Conservation (phyloP, 2,797 vertebrate genomes). For the Agapornis canus region DNA sequence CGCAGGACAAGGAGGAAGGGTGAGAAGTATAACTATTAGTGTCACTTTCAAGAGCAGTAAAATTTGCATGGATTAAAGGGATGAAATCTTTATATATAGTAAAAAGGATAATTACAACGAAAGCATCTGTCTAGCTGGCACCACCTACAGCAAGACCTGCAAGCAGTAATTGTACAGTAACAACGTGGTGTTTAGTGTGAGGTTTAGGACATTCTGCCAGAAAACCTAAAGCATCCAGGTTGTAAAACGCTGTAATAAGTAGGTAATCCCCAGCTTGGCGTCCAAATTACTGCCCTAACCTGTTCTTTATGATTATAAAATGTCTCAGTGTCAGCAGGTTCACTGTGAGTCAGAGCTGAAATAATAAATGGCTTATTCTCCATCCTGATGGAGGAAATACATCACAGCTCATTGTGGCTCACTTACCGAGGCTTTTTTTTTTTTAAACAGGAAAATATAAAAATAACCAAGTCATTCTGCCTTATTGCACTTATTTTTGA, state of each 20-base stretch:
- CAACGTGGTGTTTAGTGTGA: slow-evolving; percentile 86
- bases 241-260: slow-evolving; percentile 77
- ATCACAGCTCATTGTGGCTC: slow-evolving; percentile 95
- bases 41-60: slow-evolving; percentile 59
- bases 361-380: slow-evolving; percentile 97
- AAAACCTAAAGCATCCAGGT: slow-evolving; percentile 76
- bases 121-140: slow-evolving; percentile 86
- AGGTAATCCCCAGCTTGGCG: slow-evolving; percentile 73
- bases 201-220: slow-evolving; percentile 83
- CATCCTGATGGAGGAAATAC: slow-evolving; percentile 95
- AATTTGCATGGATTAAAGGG: slow-evolving; percentile 66
- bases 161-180: slow-evolving; percentile 87
- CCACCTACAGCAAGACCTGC: slow-evolving; percentile 79
- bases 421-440: slow-evolving; percentile 76
- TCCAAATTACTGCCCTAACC: slow-evolving; percentile 79
- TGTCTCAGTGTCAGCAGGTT: slow-evolving; percentile 81
- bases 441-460: slow-evolving; percentile 96
- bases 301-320: slow-evolving; percentile 82
- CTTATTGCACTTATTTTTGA: slow-evolving; percentile 72
- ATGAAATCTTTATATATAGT: slow-evolving; percentile 68
- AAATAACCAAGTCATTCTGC: slow-evolving; percentile 90
- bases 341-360: slow-evolving; percentile 87
- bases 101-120: slow-evolving; percentile 73
- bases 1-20: not conserved
- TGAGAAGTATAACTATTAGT: slow-evolving; percentile 18